Conservation (phyloP, 2,888 invertebrate genomes). For the Euplagia quadripunctaria region DNA sequence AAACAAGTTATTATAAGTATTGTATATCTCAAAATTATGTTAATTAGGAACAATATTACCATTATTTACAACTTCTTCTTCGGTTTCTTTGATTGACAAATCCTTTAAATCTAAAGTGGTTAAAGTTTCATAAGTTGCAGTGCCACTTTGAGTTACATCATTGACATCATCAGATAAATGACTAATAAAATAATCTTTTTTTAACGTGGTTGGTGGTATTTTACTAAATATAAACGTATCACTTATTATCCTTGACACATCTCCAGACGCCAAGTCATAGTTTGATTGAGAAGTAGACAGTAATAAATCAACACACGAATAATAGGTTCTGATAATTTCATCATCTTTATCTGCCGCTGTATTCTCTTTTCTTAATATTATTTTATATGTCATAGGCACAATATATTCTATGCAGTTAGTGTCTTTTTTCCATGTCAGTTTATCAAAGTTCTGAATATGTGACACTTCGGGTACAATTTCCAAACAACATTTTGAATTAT, state of each 20-base stretch:
- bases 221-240: conserved; percentile 65
- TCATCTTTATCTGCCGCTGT: conserved; percentile 24
- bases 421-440: conserved; percentile 69
- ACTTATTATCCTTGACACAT: conserved; percentile 66
- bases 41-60: conserved; percentile 18
- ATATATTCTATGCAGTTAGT: conserved; percentile 68
- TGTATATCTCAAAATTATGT: background rate
- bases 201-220: conserved; percentile 25
- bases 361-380: conserved; percentile 66
- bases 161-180: conserved; percentile 2
- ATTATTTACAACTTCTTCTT: conserved; percentile 13
- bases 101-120: conserved; percentile 11
- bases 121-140: conserved; percentile 25
- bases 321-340: conserved; percentile 64
- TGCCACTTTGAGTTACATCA: conserved; percentile 11
- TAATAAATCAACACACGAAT: conserved; percentile 78
- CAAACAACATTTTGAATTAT: conserved; percentile 66
- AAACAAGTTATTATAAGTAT: background rate
- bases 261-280: conserved; percentile 56
- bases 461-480: conserved; percentile 78
- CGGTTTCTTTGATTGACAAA: conserved; percentile 8
- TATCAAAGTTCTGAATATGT: conserved; percentile 69
- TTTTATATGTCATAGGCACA: conserved; percentile 77
- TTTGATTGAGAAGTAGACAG: conserved; percentile 53
- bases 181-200: conserved; percentile 1